Conservation (phyloP, 2,113 vertebrate species). For the Sturnus vulgaris region DNA sequence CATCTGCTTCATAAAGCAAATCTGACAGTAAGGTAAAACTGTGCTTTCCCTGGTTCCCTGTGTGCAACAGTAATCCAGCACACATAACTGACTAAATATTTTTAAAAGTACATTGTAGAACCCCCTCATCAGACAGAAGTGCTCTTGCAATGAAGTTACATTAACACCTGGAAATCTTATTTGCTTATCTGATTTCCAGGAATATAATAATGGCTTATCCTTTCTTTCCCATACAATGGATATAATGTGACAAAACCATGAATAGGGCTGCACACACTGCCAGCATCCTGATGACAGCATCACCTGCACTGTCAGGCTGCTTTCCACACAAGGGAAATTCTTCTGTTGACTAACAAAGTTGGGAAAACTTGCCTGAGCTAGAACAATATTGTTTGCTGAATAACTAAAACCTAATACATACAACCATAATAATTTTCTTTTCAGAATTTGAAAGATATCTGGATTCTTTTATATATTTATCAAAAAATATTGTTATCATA, state of each 20-base stretch:
- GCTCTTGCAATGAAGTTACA: not conserved
- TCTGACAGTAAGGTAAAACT: not conserved
- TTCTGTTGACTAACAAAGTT: not conserved
- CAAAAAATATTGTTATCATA: not conserved
- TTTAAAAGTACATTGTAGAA: not conserved
- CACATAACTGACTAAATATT: not conserved
- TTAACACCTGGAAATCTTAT: not conserved
- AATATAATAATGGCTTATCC: not conserved
- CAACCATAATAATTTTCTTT: not conserved
- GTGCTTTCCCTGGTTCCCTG: not conserved
- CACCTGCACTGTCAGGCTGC: not conserved
- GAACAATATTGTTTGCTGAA: not conserved
- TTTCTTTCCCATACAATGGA: not conserved
- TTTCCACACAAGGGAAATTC: not conserved
- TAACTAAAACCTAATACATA: not conserved
- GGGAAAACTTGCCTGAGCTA: not conserved
- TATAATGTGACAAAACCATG: not conserved
- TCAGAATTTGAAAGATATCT: not conserved
- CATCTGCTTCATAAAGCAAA: not conserved
- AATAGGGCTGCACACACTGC: not conserved
- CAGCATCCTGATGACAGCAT: not conserved
- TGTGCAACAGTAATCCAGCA: not conserved
- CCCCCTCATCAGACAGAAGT: not conserved
- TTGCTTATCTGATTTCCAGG: not conserved
- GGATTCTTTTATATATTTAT: not conserved